These are phyloP conservation scores for Kuschelorhynchus macadamiae DNA, from an alignment of 2,888 invertebrate species.

Conservation along the genomic window DNA sequence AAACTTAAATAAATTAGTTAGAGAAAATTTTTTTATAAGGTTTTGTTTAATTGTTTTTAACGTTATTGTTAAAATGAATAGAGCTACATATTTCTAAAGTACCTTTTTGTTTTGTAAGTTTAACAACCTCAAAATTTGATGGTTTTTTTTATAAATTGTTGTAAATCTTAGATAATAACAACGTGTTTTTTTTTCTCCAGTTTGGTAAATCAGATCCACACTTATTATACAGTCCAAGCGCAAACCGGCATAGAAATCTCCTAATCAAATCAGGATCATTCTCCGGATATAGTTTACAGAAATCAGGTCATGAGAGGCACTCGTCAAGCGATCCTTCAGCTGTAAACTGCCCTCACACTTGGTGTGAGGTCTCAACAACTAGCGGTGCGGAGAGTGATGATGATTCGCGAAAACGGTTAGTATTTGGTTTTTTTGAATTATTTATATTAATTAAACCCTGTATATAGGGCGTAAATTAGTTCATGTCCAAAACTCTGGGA, in stretches of 20 bases:
- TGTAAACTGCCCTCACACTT: constrained; percentile 58
- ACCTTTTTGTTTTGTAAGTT: too few relatives aligned
- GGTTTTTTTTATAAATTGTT: too few relatives aligned
- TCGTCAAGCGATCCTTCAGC: constrained; percentile 78
- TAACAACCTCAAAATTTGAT: too few relatives aligned
- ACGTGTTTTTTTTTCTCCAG: constrained; percentile 53
- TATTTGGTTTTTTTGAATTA: constrained; percentile 8
- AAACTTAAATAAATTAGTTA: too few relatives aligned
- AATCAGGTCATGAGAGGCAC: constrained; percentile 66
- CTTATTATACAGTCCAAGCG: constrained; percentile 51
- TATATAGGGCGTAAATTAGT: too few relatives aligned
- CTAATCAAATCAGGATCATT: constrained; percentile 83
- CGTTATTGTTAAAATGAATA: too few relatives aligned
- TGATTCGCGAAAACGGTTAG: constrained; percentile 66
- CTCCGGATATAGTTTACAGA: constrained; percentile 71
- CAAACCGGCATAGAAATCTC: constrained; percentile 51
- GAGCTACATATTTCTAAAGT: too few relatives aligned
- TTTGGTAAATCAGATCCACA: constrained; percentile 60
- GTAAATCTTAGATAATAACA: too few relatives aligned
- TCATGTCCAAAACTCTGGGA: too few relatives aligned
- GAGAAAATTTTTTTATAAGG: too few relatives aligned
- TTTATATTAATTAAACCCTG: background rate
- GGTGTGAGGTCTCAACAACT: constrained; percentile 75
- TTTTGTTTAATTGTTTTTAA: too few relatives aligned
- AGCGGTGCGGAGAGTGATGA: constrained; percentile 81